Conservation (phyloP, 2,797 vertebrate species). For the Phyllotis vaccarum region DNA sequence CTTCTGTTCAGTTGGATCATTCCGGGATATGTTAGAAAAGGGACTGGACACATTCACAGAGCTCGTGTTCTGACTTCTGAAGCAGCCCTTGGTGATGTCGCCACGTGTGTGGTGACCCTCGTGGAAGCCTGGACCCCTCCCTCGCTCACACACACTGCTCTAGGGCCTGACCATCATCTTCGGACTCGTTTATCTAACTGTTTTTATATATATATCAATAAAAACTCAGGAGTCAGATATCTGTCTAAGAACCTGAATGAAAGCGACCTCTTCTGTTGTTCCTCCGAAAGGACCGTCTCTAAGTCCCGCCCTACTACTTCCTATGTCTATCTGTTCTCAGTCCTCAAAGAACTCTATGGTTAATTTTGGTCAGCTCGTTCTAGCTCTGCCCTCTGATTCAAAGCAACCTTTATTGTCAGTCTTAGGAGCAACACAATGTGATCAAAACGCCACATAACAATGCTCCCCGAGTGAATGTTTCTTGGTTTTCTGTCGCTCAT, state of each 20-base stretch:
- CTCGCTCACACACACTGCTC: accelerated
- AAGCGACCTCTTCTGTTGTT: neutral
- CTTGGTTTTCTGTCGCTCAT: neutral
- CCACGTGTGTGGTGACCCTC: accelerated
- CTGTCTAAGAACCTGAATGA: neutral
- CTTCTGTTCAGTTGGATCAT: neutral
- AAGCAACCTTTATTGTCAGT: too few species aligned
- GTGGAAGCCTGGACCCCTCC: accelerated
- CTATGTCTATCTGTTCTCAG: too few species aligned
- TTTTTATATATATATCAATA: neutral
- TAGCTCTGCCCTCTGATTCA: too few species aligned
- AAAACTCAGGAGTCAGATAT: neutral
- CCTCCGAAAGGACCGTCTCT: too few species aligned
- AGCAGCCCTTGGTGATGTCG: neutral
- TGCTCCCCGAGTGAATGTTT: neutral
- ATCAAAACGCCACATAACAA: too few species aligned
- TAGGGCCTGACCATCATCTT: neutral
- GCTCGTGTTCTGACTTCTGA: neutral
- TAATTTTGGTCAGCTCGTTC: too few species aligned
- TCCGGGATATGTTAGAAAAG: accelerated
- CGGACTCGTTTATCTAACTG: neutral
- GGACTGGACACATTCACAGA: too few species aligned
- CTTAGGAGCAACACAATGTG: too few species aligned
- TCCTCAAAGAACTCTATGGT: too few species aligned
- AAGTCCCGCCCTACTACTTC: too few species aligned